phyloP scores from a whole-genome alignment of 2,888 invertebrate species.

The Euzophera pinguis region DNA sequence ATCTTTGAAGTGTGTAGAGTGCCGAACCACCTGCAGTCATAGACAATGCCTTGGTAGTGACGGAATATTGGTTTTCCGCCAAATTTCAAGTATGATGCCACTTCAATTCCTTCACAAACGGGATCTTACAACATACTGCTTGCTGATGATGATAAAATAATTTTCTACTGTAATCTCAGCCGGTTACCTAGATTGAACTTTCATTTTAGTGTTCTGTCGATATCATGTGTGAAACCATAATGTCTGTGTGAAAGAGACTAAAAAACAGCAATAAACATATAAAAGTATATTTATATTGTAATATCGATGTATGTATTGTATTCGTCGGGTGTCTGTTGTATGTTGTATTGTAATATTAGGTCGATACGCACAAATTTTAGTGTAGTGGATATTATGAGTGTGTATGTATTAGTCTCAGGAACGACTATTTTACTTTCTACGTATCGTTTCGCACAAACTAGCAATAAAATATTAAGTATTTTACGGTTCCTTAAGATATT shows the following conservation, averaged over 20 bases:
- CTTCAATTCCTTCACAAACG: too few relatives aligned
- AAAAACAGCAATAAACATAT: slow-evolving; percentile 71
- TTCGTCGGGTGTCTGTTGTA: slow-evolving; percentile 26
- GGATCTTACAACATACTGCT: too few relatives aligned
- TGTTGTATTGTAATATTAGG: slow-evolving; percentile 55
- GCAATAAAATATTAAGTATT: not conserved
- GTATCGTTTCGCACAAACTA: not conserved
- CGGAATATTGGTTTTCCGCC: too few relatives aligned
- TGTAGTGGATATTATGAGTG: slow-evolving; percentile 55
- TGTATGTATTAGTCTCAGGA: slow-evolving; percentile 24
- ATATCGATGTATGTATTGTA: slow-evolving; percentile 42
- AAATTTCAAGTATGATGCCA: too few relatives aligned
- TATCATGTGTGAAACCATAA: not conserved
- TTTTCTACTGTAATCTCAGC: too few relatives aligned
- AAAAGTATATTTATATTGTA: slow-evolving; percentile 44
- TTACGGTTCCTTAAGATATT: too few relatives aligned
- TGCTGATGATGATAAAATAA: too few relatives aligned
- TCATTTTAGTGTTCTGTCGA: not conserved
- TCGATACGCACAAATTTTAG: slow-evolving; percentile 77
- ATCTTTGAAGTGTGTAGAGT: too few relatives aligned
- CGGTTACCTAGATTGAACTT: too few relatives aligned
- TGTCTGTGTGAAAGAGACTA: slow-evolving; percentile 73
- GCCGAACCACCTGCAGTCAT: too few relatives aligned
- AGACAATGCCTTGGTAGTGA: too few relatives aligned
- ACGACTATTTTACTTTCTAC: slow-evolving; percentile 6